A percentile compares a stretch with the other conserved stretches of the same genome.
phyloP scores from a whole-genome alignment of 1,140 invertebrate species.

The Gonatopus flavifemur region DNA sequence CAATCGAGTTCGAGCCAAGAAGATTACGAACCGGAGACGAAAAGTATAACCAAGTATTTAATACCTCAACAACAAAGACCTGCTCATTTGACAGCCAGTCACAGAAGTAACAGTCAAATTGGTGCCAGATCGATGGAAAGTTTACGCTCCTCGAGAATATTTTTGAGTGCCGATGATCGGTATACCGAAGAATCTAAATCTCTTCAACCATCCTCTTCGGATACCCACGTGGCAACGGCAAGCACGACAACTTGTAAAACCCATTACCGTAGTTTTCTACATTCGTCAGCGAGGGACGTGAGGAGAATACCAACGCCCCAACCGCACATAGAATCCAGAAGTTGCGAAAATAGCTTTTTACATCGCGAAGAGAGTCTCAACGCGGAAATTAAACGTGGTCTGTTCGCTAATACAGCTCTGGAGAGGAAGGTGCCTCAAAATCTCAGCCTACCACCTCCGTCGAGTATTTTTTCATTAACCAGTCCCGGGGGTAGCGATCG shows the following conservation, averaged over 20 bases:
- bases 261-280: conserved; percentile 61
- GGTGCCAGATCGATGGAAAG: conserved; percentile 72
- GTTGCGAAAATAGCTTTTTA: conserved; percentile 62
- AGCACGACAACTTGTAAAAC: too few species aligned
- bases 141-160: conserved; percentile 54
- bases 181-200: conserved; percentile 51
- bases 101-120: conserved; percentile 58
- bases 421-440: conserved; percentile 66
- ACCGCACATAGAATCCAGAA: conserved; percentile 58
- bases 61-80: conserved; percentile 57
- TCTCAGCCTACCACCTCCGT: conserved; percentile 68
- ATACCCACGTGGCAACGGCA: conserved; percentile 57
- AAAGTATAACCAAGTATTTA: conserved; percentile 43
- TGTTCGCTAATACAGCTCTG: conserved; percentile 65
- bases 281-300: conserved; percentile 67
- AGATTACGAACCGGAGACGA: conserved; percentile 64
- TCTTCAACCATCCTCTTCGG: conserved; percentile 48
- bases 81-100: conserved; percentile 54
- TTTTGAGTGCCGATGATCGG: conserved; percentile 47
- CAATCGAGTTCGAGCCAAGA: conserved; percentile 72
- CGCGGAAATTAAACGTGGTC: conserved; percentile 65
- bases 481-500: conserved; percentile 61
- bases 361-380: conserved; percentile 62
- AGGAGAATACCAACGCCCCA: conserved; percentile 58
- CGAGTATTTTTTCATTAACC: conserved; percentile 57